Conservation (phyloP, 2,113 vertebrate species). For the Casuarius casuarius region DNA sequence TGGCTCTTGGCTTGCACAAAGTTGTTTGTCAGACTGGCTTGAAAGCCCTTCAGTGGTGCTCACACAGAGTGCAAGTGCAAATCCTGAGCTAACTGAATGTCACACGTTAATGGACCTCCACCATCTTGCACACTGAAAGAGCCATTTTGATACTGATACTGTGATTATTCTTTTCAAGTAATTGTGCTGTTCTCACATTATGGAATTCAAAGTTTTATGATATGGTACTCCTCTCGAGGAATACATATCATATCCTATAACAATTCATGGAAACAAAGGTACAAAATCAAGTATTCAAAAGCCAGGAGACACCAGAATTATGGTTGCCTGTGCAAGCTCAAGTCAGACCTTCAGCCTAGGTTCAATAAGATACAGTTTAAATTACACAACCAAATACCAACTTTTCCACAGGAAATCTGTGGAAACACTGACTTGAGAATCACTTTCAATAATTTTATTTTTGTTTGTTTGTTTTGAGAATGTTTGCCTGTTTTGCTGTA, state of each 20-base stretch:
- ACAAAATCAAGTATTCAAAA: neutral
- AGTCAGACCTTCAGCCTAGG: fast-evolving
- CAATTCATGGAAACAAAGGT: neutral
- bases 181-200: neutral
- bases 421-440: neutral
- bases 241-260: neutral
- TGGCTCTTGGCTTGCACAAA: neutral
- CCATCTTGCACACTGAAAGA: neutral
- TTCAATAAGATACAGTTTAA: neutral
- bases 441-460: neutral
- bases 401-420: neutral
- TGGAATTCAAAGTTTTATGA: neutral
- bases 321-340: neutral
- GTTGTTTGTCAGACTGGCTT: neutral
- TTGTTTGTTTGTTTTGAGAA: neutral
- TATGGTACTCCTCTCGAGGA: neutral
- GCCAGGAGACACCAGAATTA: neutral
- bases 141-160: neutral
- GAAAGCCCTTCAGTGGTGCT: neutral
- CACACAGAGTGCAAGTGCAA: neutral
- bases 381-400: neutral
- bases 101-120: neutral
- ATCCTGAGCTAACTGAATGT: neutral
- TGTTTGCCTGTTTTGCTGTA: neutral
- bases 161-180: neutral